Evolutionary conservation across 30 jellyfish, hydroid and myxozoan genomes (phyloP).

Genomic region (Aurelia aurita): DNA sequence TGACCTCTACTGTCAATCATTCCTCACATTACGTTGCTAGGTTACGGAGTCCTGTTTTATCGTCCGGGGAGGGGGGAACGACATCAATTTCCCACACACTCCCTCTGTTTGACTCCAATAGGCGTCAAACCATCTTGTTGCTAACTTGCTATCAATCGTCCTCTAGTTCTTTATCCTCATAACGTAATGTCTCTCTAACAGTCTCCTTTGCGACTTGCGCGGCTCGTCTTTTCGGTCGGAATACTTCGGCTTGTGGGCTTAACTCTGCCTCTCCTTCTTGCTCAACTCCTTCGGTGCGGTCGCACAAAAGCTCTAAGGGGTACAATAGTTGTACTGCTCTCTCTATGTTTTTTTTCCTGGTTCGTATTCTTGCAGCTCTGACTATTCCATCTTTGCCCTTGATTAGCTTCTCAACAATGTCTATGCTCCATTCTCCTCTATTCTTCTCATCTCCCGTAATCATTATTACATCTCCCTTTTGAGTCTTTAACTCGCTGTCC

Average conservation of each 20-base stretch:
- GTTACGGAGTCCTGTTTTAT: slow-evolving; percentile 19
- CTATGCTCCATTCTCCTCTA: slow-evolving; percentile 32
- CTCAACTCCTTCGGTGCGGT: no score
- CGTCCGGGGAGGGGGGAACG: slow-evolving; percentile 36
- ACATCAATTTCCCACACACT: slow-evolving; percentile 26
- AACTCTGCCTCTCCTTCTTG: no score
- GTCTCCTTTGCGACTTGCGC: no score
- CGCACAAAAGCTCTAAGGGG: no score
- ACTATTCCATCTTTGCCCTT: slow-evolving; percentile 12
- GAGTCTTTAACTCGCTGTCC: background rate
- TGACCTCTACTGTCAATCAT: slow-evolving; percentile 24
- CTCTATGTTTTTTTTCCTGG: background rate
- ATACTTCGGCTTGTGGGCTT: no score
- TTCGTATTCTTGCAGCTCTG: slow-evolving; percentile 6
- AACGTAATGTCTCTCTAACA: no score
- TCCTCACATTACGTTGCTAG: slow-evolving; percentile 20
- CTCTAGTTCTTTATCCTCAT: no score
- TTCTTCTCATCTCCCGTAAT: slow-evolving; percentile 42
- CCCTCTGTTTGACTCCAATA: no score
- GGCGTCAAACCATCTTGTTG: no score
- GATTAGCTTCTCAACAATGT: slow-evolving; percentile 14
- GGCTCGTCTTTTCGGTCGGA: no score
- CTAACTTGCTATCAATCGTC: no score
- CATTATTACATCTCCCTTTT: slow-evolving; percentile 42
- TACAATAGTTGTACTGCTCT: background rate